Percentiles rank a stretch among this genome's conserved stretches.
phyloP scores from a whole-genome alignment of 2,797 vertebrate genomes.

The Rhincodon typus region DNA sequence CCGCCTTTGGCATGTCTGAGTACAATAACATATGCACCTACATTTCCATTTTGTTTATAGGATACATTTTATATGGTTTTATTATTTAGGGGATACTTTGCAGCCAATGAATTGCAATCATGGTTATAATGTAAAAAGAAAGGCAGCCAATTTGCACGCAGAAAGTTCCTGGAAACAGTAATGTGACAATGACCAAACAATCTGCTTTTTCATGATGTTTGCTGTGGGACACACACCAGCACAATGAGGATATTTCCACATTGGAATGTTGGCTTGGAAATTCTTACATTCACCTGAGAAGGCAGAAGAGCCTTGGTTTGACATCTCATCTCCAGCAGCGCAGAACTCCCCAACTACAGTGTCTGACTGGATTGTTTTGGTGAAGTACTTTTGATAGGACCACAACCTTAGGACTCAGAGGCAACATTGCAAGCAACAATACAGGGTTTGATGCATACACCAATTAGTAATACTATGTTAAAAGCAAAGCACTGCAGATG shows the following conservation, averaged over 20 bases:
- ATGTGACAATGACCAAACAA: background rate
- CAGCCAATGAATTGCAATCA: background rate
- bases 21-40: background rate
- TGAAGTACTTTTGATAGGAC: background rate
- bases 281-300: background rate
- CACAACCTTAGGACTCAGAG: background rate
- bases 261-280: background rate
- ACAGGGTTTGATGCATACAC: background rate
- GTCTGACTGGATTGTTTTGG: background rate
- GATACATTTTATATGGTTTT: background rate
- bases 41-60: too few relatives aligned
- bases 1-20: background rate
- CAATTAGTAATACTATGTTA: background rate
- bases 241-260: too few relatives aligned
- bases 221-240: background rate
- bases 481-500: too few relatives aligned
- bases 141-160: background rate
- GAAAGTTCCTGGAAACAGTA: background rate
- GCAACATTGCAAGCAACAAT: background rate
- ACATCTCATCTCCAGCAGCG: background rate
- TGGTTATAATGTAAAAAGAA: background rate
- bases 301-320: background rate
- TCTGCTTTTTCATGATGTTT: background rate
- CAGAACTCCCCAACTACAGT: background rate
- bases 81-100: background rate